A percentile compares a stretch with the other conserved stretches of the same genome.
These are phyloP conservation scores for Pharmacophagus antenor DNA, from an alignment of 2,888 invertebrate species.

Conservation along the genomic window DNA sequence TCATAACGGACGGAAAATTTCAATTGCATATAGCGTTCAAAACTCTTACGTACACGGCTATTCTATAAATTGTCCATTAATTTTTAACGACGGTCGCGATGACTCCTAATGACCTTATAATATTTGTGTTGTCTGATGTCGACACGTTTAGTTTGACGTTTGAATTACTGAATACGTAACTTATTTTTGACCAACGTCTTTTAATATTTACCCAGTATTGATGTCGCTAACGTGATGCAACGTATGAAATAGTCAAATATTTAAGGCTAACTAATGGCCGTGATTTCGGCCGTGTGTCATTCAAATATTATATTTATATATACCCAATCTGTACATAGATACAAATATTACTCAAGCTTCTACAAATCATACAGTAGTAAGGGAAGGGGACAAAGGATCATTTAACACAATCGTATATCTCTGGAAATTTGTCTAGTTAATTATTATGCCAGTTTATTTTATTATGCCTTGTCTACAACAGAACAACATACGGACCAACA, in stretches of 20 bases:
- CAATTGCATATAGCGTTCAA: not conserved
- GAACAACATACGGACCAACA: no score
- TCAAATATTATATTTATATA: slow-evolving; percentile 14
- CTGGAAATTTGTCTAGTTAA: no score
- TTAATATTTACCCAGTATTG: slow-evolving; percentile 25
- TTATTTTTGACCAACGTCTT: slow-evolving; percentile 28
- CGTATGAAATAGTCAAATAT: slow-evolving; percentile 35
- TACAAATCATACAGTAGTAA: not conserved
- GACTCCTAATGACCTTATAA: slow-evolving; percentile 34
- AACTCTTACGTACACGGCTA: slow-evolving; percentile 13
- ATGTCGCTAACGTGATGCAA: slow-evolving; percentile 36
- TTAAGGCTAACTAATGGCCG: slow-evolving; percentile 26
- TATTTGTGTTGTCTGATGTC: slow-evolving; percentile 33
- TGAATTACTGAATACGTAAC: slow-evolving; percentile 30
- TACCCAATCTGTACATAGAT: not conserved
- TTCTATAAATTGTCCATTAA: slow-evolving; percentile 18
- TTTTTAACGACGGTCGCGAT: slow-evolving; percentile 29
- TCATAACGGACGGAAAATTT: slow-evolving; percentile 8
- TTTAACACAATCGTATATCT: no score
- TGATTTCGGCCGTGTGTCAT: slow-evolving; percentile 13
- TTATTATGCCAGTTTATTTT: no score
- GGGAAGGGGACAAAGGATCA: no score
- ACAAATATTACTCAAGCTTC: not conserved
- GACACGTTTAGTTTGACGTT: slow-evolving; percentile 27
- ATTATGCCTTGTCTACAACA: no score